These are phyloP conservation scores for Dolichotis patagonum DNA, from an alignment of 2,113 vertebrate species.

Conservation along the genomic window DNA sequence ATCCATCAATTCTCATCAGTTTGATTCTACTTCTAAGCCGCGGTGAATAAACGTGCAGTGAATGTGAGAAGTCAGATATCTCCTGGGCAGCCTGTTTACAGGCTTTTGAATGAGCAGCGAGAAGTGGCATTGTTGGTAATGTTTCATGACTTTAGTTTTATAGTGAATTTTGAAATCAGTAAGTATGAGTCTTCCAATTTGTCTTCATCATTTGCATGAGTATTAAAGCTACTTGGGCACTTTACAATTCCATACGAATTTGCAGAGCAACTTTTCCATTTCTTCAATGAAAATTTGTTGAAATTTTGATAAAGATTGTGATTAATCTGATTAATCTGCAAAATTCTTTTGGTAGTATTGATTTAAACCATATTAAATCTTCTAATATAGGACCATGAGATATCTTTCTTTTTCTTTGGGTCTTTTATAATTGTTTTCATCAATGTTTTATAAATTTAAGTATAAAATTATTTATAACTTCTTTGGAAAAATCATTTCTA, in stretches of 20 bases:
- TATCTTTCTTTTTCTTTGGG: neutral
- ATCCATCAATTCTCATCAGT: neutral
- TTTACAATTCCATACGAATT: neutral
- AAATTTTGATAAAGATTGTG: neutral
- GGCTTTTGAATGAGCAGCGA: neutral
- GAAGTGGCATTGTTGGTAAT: neutral
- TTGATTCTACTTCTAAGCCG: neutral
- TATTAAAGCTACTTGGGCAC: neutral
- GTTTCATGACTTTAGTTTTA: neutral
- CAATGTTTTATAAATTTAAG: neutral
- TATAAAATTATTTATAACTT: neutral
- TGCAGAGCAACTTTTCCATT: neutral
- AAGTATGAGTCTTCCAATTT: neutral
- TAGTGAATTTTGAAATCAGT: neutral
- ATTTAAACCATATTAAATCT: neutral
- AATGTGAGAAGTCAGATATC: neutral
- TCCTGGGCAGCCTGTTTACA: neutral
- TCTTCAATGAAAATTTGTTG: neutral
- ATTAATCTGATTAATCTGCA: neutral
- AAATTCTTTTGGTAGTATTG: neutral
- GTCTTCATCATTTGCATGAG: neutral
- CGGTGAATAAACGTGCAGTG: neutral
- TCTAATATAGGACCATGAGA: neutral
- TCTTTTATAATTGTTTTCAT: conserved; percentile 7
- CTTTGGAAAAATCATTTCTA: neutral